Evolutionary conservation across 2,888 invertebrate species (phyloP).

Genomic region (Lutraria lutraria): DNA sequence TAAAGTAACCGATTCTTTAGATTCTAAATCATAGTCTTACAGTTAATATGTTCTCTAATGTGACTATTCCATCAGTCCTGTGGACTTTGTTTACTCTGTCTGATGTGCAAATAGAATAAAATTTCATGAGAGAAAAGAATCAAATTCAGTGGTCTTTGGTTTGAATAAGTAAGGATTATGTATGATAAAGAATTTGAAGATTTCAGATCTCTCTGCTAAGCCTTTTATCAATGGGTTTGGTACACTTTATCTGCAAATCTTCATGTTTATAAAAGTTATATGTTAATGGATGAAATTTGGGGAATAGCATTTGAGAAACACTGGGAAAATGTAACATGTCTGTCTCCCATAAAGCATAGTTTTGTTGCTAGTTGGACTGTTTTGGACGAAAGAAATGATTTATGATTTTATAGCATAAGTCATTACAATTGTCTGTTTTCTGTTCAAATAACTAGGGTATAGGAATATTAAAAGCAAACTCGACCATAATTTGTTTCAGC

Average conservation of each 20-base stretch:
- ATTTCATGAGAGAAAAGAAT: neutral
- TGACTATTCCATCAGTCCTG: neutral
- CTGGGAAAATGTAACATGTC: slow-evolving; percentile 12
- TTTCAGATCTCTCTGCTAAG: slow-evolving; percentile 7
- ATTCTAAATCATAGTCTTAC: too few species aligned
- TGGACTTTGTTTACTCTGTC: neutral
- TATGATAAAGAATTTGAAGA: slow-evolving; percentile 22
- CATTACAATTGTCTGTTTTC: neutral
- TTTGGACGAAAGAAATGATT: neutral
- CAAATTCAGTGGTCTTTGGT: neutral
- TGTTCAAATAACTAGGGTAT: neutral
- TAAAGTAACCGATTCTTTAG: too few species aligned
- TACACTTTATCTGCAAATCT: slow-evolving; percentile 14
- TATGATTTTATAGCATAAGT: neutral
- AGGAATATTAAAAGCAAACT: too few species aligned
- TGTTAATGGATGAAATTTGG: slow-evolving; percentile 10
- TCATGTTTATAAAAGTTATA: slow-evolving; percentile 18
- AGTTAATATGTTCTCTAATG: too few species aligned
- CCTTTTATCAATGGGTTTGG: slow-evolving; percentile 7
- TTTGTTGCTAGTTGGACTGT: neutral
- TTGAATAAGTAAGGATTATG: slow-evolving; percentile 25
- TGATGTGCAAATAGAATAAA: neutral
- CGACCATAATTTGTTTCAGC: too few species aligned
- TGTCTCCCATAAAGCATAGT: neutral
- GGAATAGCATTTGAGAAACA: neutral